These are phyloP conservation scores for Galeruca laticollis DNA, from an alignment of 2,888 invertebrate species.

Conservation along the genomic window DNA sequence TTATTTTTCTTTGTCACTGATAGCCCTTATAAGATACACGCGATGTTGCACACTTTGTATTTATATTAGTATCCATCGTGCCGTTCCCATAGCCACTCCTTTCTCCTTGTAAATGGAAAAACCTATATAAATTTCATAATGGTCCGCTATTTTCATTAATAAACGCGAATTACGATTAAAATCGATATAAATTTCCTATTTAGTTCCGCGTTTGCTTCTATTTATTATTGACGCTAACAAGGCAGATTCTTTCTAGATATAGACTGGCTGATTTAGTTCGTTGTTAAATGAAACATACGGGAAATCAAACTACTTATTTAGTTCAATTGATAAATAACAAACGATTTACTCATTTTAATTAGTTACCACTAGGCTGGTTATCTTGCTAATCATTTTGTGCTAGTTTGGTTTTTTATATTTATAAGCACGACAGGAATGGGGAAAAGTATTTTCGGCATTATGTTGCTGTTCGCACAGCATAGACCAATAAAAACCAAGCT, in stretches of 20 bases:
- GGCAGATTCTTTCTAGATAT: too few species aligned
- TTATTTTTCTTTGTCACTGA: too few species aligned
- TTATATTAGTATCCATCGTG: neutral
- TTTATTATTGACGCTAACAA: slow-evolving; percentile 27
- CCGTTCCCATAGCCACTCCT: slow-evolving; percentile 20
- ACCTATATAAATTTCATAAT: slow-evolving; percentile 14
- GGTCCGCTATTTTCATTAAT: slow-evolving; percentile 27
- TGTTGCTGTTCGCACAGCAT: too few species aligned
- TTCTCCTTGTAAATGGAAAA: slow-evolving; percentile 11
- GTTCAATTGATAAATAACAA: too few species aligned
- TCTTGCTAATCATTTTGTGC: too few species aligned
- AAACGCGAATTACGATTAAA: slow-evolving; percentile 27
- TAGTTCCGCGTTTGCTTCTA: slow-evolving; percentile 19
- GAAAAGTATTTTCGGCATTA: too few species aligned
- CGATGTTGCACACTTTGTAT: neutral
- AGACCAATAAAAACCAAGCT: too few species aligned
- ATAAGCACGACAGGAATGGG: too few species aligned
- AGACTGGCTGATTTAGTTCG: slow-evolving; percentile 24
- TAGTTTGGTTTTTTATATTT: too few species aligned
- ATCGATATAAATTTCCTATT: slow-evolving; percentile 24
- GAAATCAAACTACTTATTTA: slow-evolving; percentile 11
- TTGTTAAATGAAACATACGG: slow-evolving; percentile 18
- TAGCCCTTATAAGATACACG: neutral
- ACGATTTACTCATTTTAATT: too few species aligned
- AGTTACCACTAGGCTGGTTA: too few species aligned